Conservation (phyloP, 1,140 invertebrate genomes). For the Eubasilissa regina region DNA sequence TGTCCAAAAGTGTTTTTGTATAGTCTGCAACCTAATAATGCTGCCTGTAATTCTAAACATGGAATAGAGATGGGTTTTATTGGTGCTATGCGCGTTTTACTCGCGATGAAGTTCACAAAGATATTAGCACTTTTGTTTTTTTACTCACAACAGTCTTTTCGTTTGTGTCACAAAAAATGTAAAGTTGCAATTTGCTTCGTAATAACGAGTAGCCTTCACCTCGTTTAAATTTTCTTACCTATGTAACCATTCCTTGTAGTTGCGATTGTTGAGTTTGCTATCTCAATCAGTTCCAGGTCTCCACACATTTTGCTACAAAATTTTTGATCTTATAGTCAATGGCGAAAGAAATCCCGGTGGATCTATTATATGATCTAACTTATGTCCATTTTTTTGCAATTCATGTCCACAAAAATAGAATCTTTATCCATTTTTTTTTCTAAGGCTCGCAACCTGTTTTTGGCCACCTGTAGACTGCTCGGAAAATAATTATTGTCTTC, state of each 20-base stretch:
- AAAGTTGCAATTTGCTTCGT: no score
- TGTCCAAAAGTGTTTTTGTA: background rate
- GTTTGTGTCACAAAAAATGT: conserved; percentile 5
- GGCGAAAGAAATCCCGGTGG: background rate
- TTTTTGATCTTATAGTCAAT: background rate
- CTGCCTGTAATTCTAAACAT: background rate
- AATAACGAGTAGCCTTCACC: no score
- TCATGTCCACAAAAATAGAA: background rate
- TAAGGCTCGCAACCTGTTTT: background rate
- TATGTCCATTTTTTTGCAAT: background rate
- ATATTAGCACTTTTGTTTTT: background rate
- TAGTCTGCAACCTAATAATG: background rate
- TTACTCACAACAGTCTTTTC: background rate
- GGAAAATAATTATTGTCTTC: background rate
- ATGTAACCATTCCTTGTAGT: background rate
- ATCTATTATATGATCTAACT: background rate
- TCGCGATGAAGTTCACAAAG: background rate
- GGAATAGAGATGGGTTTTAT: conserved; percentile 11
- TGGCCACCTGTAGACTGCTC: background rate
- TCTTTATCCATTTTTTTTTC: conserved; percentile 5
- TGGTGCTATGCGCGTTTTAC: background rate
- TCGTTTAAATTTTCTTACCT: background rate
- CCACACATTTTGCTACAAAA: conserved; percentile 16
- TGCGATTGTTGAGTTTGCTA: background rate
- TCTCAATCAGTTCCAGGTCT: background rate